Evolutionary conservation across 2,888 invertebrate species (phyloP).

Genomic region (Melinaea menophilus): DNA sequence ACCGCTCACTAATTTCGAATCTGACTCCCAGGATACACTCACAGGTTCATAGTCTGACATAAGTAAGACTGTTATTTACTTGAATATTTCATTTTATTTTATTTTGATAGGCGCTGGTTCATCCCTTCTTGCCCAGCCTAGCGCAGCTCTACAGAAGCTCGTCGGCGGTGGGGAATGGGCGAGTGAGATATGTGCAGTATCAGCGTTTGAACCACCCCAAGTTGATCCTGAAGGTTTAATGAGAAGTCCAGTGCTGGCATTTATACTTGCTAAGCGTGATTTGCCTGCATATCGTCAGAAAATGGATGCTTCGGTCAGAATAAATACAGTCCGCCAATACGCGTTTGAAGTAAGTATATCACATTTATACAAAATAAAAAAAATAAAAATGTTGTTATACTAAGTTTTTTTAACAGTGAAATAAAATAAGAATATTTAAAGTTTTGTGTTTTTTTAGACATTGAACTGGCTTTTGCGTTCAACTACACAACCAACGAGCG

Average conservation of each 20-base stretch:
- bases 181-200: conserved; percentile 47
- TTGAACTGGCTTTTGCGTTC: conserved; percentile 96
- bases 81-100: conserved; percentile 11
- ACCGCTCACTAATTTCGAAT: conserved; percentile 35
- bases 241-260: conserved; percentile 90
- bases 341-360: conserved; percentile 84
- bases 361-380: no score
- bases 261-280: conserved; percentile 91
- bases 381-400: background rate
- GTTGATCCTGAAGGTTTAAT: conserved; percentile 79
- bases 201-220: conserved; percentile 58
- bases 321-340: conserved; percentile 88
- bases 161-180: conserved; percentile 69
- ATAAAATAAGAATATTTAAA: background rate
- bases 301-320: conserved; percentile 91
- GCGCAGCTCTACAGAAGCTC: conserved; percentile 89
- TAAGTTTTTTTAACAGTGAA: no score
- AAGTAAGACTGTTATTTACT: background rate
- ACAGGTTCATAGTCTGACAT: conserved; percentile 49
- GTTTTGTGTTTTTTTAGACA: conserved; percentile 73
- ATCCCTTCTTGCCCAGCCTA: conserved; percentile 92
- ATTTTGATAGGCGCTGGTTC: conserved; percentile 82
- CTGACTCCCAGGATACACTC: conserved; percentile 65
- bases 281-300: conserved; percentile 89
- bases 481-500: conserved; percentile 92